Evolutionary conservation across 2,113 vertebrate species (phyloP).

Genomic region (Dolichotis patagonum): DNA sequence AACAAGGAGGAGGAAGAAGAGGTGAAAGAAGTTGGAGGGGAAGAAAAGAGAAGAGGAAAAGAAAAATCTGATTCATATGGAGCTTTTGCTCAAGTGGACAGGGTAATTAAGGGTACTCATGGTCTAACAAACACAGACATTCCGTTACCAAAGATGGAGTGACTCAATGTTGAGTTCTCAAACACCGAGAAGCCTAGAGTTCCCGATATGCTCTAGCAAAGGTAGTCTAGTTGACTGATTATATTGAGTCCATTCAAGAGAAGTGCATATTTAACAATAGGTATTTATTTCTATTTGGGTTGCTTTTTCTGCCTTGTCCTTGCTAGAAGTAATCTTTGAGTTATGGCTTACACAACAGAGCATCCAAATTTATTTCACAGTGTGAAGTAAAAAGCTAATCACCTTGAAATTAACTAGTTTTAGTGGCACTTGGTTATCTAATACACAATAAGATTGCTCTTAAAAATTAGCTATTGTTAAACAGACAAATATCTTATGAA

Average conservation of each 20-base stretch:
- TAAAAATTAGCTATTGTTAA: not conserved
- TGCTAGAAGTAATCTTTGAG: not conserved
- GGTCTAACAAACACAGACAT: not conserved
- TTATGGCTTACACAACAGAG: not conserved
- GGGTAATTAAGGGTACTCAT: not conserved
- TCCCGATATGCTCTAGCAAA: not conserved
- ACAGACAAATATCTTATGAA: not conserved
- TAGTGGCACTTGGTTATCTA: not conserved
- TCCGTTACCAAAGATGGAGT: not conserved
- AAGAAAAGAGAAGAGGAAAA: not conserved
- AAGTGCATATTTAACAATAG: not conserved
- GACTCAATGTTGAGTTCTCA: not conserved
- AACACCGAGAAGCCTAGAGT: not conserved
- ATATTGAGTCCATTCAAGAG: not conserved
- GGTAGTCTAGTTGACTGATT: not conserved
- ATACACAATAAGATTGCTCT: not conserved
- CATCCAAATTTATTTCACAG: not conserved
- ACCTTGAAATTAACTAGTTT: not conserved
- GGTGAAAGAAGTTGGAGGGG: not conserved
- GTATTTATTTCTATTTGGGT: not conserved
- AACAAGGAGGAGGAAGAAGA: rapidly evolving
- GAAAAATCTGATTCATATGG: not conserved
- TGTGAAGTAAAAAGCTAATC: not conserved
- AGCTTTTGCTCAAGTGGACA: not conserved
- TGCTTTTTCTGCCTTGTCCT: not conserved